These are phyloP conservation scores for Ptilodon capucinus DNA, from an alignment of 2,888 invertebrate species.

Conservation along the genomic window DNA sequence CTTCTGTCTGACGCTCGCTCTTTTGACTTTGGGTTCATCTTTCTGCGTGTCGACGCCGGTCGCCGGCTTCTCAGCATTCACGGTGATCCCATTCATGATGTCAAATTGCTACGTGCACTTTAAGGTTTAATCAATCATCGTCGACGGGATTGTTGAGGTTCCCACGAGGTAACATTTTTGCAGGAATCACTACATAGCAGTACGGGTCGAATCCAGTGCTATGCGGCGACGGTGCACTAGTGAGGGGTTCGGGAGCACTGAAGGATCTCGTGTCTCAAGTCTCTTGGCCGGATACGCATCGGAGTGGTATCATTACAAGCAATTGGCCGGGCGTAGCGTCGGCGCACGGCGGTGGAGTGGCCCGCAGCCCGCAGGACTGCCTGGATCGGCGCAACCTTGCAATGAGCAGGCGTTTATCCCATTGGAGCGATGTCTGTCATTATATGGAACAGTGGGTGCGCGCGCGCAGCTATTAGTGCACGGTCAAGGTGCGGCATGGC, in stretches of 20 bases:
- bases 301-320: conserved; percentile 75
- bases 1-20: conserved; percentile 64
- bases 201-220: conserved; percentile 28
- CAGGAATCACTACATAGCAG: conserved; percentile 26
- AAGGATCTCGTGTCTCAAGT: conserved; percentile 72
- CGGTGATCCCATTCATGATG: conserved; percentile 73
- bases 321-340: conserved; percentile 71
- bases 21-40: conserved; percentile 54
- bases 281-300: conserved; percentile 77
- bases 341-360: conserved; percentile 55
- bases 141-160: conserved; percentile 28
- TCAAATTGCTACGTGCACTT: conserved; percentile 35
- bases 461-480: conserved; percentile 62
- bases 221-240: conserved; percentile 34
- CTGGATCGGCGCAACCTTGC: conserved; percentile 75
- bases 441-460: conserved; percentile 66
- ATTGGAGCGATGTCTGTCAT: conserved; percentile 74
- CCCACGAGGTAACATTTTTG: conserved; percentile 21
- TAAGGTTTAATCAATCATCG: conserved; percentile 54
- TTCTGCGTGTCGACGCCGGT: conserved; percentile 51
- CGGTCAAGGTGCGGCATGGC: conserved; percentile 72
- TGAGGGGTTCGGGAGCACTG: conserved; percentile 58
- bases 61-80: conserved; percentile 57
- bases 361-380: conserved; percentile 62
- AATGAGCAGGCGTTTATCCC: conserved; percentile 76